These are phyloP conservation scores for Panthera uncia DNA, from an alignment of 2,113 vertebrate genomes.

Conservation along the genomic window DNA sequence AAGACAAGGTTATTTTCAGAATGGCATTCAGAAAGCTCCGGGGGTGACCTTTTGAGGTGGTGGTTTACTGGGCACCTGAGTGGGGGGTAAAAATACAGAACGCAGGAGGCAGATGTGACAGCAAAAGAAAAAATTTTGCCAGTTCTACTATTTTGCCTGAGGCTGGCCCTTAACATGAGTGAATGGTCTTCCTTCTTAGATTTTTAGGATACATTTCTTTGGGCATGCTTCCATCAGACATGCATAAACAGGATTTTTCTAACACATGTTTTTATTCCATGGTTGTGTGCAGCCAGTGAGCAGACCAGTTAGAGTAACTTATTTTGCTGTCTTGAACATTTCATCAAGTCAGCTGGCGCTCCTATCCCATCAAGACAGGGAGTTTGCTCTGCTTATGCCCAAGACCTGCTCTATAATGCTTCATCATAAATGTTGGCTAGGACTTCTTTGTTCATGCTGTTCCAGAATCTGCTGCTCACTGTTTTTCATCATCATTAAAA, in stretches of 20 bases:
- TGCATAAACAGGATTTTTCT: conserved; percentile 5
- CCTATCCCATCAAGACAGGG: background rate
- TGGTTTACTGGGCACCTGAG: background rate
- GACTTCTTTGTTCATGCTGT: background rate
- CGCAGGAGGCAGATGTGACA: background rate
- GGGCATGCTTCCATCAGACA: conserved; percentile 26
- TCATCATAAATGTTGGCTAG: background rate
- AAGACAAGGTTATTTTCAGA: background rate
- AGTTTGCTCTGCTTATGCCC: background rate
- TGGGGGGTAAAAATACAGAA: background rate
- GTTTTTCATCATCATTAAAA: background rate
- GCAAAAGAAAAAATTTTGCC: background rate
- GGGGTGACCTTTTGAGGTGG: background rate
- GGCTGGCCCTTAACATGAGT: background rate
- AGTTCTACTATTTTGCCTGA: background rate
- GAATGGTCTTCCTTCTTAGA: background rate
- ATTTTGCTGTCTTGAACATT: background rate
- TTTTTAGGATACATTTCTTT: conserved; percentile 39
- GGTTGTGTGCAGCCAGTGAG: background rate
- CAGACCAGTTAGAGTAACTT: background rate
- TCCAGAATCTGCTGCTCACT: background rate
- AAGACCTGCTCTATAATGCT: background rate
- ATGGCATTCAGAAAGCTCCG: background rate
- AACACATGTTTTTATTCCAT: conserved; percentile 19
- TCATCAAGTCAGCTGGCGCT: background rate